These are phyloP conservation scores for Anarhynchus alexandrinus DNA, from an alignment of 2,113 vertebrate genomes.

Conservation along the genomic window DNA sequence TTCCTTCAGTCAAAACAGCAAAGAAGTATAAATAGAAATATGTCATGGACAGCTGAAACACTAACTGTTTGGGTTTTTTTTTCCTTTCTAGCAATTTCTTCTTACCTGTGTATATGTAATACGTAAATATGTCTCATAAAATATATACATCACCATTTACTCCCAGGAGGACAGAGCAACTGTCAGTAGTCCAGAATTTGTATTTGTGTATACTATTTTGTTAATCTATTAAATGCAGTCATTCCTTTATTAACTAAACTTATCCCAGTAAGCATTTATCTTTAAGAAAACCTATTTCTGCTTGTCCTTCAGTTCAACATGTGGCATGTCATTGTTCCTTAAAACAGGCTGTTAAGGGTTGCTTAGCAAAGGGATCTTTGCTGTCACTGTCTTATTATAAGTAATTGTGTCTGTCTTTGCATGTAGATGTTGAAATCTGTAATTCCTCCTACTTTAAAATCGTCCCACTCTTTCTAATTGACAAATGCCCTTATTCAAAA, in stretches of 20 bases:
- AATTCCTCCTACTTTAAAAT: constrained; percentile 17
- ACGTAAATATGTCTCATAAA: neutral
- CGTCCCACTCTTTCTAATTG: constrained; percentile 23
- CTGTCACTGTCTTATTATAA: constrained; percentile 20
- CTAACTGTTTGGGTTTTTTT: neutral
- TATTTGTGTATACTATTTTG: neutral
- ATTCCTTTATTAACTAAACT: neutral
- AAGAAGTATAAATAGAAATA: neutral
- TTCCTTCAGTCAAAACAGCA: neutral
- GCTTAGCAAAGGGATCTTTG: constrained; percentile 26
- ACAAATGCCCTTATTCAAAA: constrained; percentile 26
- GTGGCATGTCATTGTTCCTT: neutral
- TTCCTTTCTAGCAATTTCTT: neutral
- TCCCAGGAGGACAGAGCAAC: neutral
- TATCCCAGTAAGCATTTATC: neutral
- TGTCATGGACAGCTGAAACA: neutral
- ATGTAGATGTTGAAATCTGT: constrained; percentile 9
- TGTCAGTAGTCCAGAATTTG: neutral
- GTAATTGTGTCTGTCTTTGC: constrained; percentile 31
- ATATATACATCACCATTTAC: neutral
- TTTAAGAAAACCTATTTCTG: neutral
- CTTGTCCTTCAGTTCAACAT: neutral
- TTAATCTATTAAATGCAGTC: neutral
- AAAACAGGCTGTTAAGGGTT: neutral
- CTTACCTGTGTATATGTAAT: neutral